Conservation (phyloP, 2,113 vertebrate species). For the Hucho hucho region DNA sequence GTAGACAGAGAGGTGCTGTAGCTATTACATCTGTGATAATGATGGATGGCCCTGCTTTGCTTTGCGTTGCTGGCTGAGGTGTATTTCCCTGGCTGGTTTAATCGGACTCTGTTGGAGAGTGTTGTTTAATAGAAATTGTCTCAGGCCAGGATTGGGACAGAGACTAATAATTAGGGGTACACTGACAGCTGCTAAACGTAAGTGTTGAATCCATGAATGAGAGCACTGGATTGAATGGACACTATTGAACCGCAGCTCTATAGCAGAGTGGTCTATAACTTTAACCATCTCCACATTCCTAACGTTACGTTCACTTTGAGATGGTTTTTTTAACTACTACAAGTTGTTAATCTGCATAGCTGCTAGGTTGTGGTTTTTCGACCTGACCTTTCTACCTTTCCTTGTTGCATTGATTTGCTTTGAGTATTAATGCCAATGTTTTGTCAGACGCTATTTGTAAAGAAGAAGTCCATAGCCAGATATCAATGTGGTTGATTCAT, state of each 20-base stretch:
- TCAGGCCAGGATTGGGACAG: not conserved
- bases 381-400: no score
- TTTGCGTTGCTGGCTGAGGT: not conserved
- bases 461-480: no score
- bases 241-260: no score
- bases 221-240: no score
- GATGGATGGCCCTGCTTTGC: not conserved
- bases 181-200: no score
- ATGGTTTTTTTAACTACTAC: no score
- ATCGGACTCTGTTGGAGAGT: not conserved
- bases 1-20: not conserved
- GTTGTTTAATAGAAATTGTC: not conserved
- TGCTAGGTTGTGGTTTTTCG: no score
- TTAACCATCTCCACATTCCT: not conserved
- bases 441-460: not conserved
- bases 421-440: not conserved
- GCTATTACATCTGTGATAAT: conserved; percentile 5
- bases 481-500: not conserved
- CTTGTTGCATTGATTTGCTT: not conserved
- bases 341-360: no score
- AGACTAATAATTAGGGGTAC: not conserved
- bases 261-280: not conserved
- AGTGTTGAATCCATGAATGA: no score
- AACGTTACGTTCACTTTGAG: not conserved
- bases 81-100: not conserved